Evolutionary conservation across 92 coral and sea anemone genomes (phyloP).

Genomic region (Virgularia gustaviana): DNA sequence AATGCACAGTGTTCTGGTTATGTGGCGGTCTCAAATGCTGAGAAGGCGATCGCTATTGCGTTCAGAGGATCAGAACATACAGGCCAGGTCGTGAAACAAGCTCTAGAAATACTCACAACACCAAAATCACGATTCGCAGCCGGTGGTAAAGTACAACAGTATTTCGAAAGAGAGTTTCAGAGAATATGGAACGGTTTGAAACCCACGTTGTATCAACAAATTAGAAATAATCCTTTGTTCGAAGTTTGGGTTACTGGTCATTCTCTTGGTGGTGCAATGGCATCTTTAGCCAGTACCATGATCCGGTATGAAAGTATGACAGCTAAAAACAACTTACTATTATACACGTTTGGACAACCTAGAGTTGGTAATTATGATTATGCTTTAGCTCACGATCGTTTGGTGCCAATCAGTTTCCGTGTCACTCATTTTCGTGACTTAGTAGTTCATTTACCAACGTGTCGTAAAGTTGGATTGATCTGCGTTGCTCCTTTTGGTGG

Average conservation of each 20-base stretch:
- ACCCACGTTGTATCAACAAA: slow-evolving; percentile 16
- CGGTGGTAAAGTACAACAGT: slow-evolving; percentile 55
- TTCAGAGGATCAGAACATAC: slow-evolving; percentile 52
- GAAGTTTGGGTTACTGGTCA: slow-evolving; percentile 53
- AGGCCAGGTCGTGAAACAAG: slow-evolving; percentile 17
- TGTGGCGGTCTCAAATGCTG: slow-evolving; percentile 57
- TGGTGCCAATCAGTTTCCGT: slow-evolving; percentile 40
- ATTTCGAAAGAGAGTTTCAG: slow-evolving; percentile 19
- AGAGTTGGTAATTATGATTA: slow-evolving; percentile 44
- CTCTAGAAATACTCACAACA: slow-evolving; percentile 15
- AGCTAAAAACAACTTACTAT: slow-evolving; percentile 9
- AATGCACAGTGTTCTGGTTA: slow-evolving; percentile 54
- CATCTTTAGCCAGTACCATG: slow-evolving; percentile 43
- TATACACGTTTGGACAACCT: slow-evolving; percentile 47
- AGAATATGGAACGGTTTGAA: slow-evolving; percentile 32
- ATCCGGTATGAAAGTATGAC: slow-evolving; percentile 9
- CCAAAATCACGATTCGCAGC: slow-evolving; percentile 36
- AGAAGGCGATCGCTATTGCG: slow-evolving; percentile 50
- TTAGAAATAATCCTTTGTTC: slow-evolving; percentile 10
- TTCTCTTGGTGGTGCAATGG: slow-evolving; percentile 44
- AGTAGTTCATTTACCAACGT: slow-evolving; percentile 42
- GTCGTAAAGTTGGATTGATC: background rate
- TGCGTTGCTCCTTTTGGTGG: slow-evolving; percentile 8
- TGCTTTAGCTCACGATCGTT: slow-evolving; percentile 33
- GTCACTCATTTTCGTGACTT: slow-evolving; percentile 34